Evolutionary conservation across 2,113 vertebrate genomes (phyloP).

Genomic region (Polyodon spathula): DNA sequence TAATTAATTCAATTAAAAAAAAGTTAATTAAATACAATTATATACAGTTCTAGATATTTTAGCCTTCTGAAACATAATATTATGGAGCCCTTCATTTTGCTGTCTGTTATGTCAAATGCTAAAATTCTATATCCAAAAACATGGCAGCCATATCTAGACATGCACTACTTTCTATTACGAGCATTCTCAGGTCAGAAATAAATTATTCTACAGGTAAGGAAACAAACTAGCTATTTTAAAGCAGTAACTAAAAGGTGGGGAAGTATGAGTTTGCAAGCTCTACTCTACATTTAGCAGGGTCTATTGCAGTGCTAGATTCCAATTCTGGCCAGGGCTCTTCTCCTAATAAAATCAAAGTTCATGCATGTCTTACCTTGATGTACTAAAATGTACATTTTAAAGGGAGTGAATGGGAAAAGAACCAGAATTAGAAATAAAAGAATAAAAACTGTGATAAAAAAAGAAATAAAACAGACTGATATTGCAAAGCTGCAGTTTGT

Average conservation of each 20-base stretch:
- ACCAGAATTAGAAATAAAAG: neutral
- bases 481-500: no score
- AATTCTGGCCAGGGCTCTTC: neutral
- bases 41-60: no score
- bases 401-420: conserved; percentile 22
- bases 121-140: neutral
- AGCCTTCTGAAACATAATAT: no score
- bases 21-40: no score
- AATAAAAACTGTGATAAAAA: no score
- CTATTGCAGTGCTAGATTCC: conserved; percentile 4
- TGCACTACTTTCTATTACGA: conserved; percentile 11
- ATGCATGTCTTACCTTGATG: conserved; percentile 26
- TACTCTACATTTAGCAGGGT: conserved; percentile 1
- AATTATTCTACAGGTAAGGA: neutral
- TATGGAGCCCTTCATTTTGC: no score
- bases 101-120: neutral
- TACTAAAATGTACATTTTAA: conserved; percentile 22
- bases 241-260: conserved; percentile 2
- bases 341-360: conserved; percentile 13
- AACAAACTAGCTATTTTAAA: neutral
- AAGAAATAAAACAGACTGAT: no score
- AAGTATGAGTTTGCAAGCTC: neutral
- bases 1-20: no score
- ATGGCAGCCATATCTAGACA: conserved; percentile 13
- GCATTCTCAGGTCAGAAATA: conserved; percentile 14